Base-by-base conservation (phyloP, 2,888 invertebrate species). In the Coelopa pilipes region DNA sequence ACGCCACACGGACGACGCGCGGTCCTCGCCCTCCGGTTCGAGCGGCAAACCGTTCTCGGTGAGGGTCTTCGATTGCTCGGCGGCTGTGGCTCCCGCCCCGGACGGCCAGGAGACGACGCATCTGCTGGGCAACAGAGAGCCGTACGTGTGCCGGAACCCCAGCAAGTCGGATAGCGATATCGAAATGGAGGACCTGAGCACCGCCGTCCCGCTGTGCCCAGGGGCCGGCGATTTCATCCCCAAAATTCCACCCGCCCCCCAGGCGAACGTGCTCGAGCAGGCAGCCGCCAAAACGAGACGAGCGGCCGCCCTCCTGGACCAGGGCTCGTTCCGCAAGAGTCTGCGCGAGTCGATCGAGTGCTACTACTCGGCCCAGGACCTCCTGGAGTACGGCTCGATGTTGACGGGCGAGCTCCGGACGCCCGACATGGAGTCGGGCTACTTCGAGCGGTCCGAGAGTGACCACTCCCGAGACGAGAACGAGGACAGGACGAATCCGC, bases 371-470 rank as follows among this genome's bases (percentile, higher is more conserved):
- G 84, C 83, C 12, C 83, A 83, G 76, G 83, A 85, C 78, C 78
- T 85, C 12, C 80, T 82, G 9, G 84, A 85, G 55, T 84, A 81
- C 71, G 80, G 82, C 59, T 78, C 77, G 2, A 21, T 83, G 76
- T 65, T 82, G 3, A 77, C 78, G 10, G 79, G 78, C 12, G 80
- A 81, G 45, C 81, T 80, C 15, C 82, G 81, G 67, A 84, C 83
- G 1, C 82, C 84, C 1, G 85, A 84, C 47, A 81, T 84, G 7
- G 84, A 84, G 67, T 84, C 84, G 0, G 85, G 84, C 1, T 85
- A 83, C 63, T 84, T 84, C 71, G 84, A 84, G 57, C 83, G 82
- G 53, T 85, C 85, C 55, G 85, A 84, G 72, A 83, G 83, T 46
- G 83, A 84, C 73, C 77, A 79, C 21, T 84, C 84, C 0, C 80